A percentile compares a stretch with the other conserved stretches of the same genome.
phyloP scores from a whole-genome alignment of 2,888 invertebrate species.

The Formica aserva region DNA sequence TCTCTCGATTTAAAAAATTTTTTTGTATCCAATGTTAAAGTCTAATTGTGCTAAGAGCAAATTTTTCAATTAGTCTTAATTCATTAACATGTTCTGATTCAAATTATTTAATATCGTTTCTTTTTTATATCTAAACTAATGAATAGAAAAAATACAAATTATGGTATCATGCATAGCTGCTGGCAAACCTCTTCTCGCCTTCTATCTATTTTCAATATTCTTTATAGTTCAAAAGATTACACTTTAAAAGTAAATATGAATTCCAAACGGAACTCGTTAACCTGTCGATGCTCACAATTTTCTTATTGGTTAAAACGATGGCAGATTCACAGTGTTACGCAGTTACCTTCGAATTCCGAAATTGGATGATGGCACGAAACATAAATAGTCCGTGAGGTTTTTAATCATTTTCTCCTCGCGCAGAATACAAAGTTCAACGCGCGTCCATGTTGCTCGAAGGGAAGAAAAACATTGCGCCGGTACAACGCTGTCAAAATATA shows the following conservation, averaged over 20 bases:
- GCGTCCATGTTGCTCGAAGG: slow-evolving; percentile 78
- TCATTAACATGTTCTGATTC: slow-evolving; percentile 1
- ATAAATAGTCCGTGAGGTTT: slow-evolving; percentile 74
- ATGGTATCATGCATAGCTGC: slow-evolving; percentile 1
- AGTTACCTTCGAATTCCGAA: slow-evolving; percentile 64
- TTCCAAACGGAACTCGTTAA: slow-evolving; percentile 45
- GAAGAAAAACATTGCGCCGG: slow-evolving; percentile 77
- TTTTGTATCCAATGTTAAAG: not conserved
- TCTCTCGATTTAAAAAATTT: not conserved
- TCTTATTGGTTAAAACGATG: slow-evolving; percentile 50
- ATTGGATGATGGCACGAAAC: slow-evolving; percentile 69
- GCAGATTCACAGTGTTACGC: slow-evolving; percentile 51
- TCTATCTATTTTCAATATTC: slow-evolving; percentile 51
- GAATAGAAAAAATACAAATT: slow-evolving; percentile 27
- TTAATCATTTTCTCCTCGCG: slow-evolving; percentile 74
- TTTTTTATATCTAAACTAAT: not conserved
- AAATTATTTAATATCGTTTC: not conserved
- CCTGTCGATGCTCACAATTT: slow-evolving; percentile 50
- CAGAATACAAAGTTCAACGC: slow-evolving; percentile 71
- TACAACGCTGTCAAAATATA: slow-evolving; percentile 79
- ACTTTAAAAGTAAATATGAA: slow-evolving; percentile 47
- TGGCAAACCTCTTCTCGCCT: slow-evolving; percentile 38
- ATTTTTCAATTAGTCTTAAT: not conserved
- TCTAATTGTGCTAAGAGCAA: not conserved
- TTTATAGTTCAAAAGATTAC: slow-evolving; percentile 43